These are phyloP conservation scores for Tinea semifulvella DNA, from an alignment of 2,888 invertebrate species.

Conservation along the genomic window DNA sequence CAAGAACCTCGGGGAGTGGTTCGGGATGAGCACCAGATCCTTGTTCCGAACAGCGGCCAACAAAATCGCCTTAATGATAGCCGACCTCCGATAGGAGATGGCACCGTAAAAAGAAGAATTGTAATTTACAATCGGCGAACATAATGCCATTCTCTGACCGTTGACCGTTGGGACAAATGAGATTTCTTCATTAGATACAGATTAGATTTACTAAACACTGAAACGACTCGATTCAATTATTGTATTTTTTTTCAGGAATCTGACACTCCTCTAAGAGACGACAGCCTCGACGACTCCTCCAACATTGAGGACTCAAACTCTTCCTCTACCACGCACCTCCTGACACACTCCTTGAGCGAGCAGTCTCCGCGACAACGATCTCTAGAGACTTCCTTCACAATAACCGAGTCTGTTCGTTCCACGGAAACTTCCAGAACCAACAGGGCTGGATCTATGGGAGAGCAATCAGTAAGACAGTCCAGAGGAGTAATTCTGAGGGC, in stretches of 20 bases:
- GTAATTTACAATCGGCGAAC: too few species aligned
- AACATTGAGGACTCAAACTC: constrained; percentile 53
- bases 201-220: too few species aligned
- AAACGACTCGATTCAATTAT: too few species aligned
- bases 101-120: too few species aligned
- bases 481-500: constrained; percentile 55
- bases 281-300: constrained; percentile 51
- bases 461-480: constrained; percentile 31
- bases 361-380: constrained; percentile 33
- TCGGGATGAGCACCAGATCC: too few species aligned
- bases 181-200: too few species aligned
- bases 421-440: constrained; percentile 1
- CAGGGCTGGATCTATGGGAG: not conserved
- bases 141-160: too few species aligned
- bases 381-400: constrained; percentile 47
- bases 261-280: constrained; percentile 50
- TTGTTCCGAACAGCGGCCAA: too few species aligned
- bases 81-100: too few species aligned
- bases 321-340: constrained; percentile 49
- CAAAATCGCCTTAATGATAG: too few species aligned
- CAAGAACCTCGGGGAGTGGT: too few species aligned
- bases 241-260: constrained; percentile 36
- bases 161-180: too few species aligned
- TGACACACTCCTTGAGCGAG: constrained; percentile 47
- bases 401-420: not conserved